These are phyloP conservation scores for Donacobius atricapilla DNA, from an alignment of 2,113 vertebrate genomes.

Conservation along the genomic window DNA sequence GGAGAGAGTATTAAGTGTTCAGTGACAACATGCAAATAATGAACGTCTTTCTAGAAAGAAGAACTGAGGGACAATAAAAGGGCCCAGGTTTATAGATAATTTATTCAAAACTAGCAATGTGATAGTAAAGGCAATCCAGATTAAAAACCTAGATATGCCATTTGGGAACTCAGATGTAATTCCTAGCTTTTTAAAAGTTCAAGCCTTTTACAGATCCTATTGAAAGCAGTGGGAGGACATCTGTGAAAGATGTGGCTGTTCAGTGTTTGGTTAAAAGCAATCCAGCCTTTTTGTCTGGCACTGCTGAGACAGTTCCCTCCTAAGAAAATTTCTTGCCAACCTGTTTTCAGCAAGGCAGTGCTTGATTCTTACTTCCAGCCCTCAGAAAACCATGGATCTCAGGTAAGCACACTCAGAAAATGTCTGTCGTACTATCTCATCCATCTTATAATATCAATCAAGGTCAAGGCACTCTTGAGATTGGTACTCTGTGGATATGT, in stretches of 20 bases:
- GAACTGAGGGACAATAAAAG: neutral
- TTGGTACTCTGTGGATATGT: neutral
- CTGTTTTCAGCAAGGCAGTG: neutral
- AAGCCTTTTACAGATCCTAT: neutral
- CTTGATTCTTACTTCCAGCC: neutral
- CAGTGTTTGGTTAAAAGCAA: neutral
- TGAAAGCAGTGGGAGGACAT: neutral
- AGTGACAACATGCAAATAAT: conserved; percentile 1
- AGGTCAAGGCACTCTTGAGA: neutral
- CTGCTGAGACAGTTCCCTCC: neutral
- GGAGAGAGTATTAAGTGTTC: neutral
- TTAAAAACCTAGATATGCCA: neutral
- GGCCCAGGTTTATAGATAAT: neutral
- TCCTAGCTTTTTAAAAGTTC: neutral
- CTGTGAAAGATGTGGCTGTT: neutral
- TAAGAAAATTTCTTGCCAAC: neutral
- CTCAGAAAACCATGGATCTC: neutral
- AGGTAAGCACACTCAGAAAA: neutral
- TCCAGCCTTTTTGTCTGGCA: neutral
- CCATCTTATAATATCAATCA: neutral
- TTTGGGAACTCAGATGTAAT: neutral
- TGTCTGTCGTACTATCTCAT: neutral
- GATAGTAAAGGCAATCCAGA: neutral
- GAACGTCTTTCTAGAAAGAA: neutral
- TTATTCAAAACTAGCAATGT: neutral